These are phyloP conservation scores for Alsophila aescularia DNA, from an alignment of 2,888 invertebrate species.

Conservation along the genomic window DNA sequence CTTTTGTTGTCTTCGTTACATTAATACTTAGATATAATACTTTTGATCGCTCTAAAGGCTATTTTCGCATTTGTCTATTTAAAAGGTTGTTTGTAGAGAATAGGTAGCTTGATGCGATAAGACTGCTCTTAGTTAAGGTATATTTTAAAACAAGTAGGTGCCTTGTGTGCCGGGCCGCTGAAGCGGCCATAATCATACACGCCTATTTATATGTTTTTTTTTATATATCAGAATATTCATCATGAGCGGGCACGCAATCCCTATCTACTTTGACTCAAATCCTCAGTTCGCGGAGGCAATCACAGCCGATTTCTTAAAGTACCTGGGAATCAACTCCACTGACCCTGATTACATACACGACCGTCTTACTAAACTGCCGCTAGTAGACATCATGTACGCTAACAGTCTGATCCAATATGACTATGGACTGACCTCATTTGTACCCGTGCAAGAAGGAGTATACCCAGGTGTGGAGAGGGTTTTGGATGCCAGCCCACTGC, in stretches of 20 bases:
- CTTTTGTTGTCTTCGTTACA: not conserved
- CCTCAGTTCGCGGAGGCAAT: conserved; percentile 37
- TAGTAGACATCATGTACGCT: conserved; percentile 51
- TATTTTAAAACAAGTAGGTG: too few species aligned
- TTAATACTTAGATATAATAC: too few species aligned
- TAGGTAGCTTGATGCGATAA: too few species aligned
- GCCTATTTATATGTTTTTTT: not conserved
- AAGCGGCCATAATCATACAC: too few species aligned
- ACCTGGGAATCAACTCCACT: conserved; percentile 61
- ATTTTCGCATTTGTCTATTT: too few species aligned
- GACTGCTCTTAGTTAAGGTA: too few species aligned
- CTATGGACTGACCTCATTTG: conserved; percentile 34
- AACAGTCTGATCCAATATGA: conserved; percentile 23
- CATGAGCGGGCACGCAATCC: conserved; percentile 43
- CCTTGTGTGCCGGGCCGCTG: too few species aligned
- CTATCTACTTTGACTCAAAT: conserved; percentile 38
- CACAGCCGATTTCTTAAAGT: conserved; percentile 45
- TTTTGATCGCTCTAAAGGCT: too few species aligned
- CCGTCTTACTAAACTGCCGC: conserved; percentile 37
- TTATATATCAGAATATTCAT: conserved; percentile 40
- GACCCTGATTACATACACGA: conserved; percentile 43
- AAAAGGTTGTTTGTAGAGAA: too few species aligned
- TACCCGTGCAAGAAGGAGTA: conserved; percentile 43
- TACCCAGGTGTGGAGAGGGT: conserved; percentile 37
- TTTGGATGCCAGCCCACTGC: conserved; percentile 46